These are phyloP conservation scores for Harlomillsia oculata DNA, from an alignment of 1,140 invertebrate species.

Conservation along the genomic window DNA sequence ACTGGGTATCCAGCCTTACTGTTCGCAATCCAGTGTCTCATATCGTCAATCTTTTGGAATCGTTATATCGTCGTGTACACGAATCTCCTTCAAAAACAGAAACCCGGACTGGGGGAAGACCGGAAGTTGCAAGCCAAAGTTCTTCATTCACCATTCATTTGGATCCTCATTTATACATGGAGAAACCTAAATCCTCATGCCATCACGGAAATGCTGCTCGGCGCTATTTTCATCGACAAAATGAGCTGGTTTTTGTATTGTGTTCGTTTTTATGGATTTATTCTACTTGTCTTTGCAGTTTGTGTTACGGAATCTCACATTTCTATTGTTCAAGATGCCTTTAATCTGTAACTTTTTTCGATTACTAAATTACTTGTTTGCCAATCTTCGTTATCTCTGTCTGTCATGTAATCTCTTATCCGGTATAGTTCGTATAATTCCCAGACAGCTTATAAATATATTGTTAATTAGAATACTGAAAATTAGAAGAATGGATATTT, in stretches of 20 bases:
- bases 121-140: conserved; percentile 36
- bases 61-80: conserved; percentile 67
- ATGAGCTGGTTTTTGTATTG: conserved; percentile 12
- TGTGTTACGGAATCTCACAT: no score
- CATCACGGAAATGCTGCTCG: conserved; percentile 59
- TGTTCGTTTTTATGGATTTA: no score
- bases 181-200: conserved; percentile 68
- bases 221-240: conserved; percentile 68
- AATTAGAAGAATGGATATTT: no score
- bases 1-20: conserved; percentile 53
- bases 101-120: conserved; percentile 40
- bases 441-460: no score
- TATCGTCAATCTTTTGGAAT: conserved; percentile 68
- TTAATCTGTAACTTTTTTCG: no score
- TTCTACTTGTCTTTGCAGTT: no score
- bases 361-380: no score
- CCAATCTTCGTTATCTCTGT: no score
- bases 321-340: no score
- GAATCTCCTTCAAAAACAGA: conserved; percentile 53
- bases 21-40: conserved; percentile 56
- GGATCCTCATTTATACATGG: conserved; percentile 63
- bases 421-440: no score
- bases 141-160: conserved; percentile 55
- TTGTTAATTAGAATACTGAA: no score
- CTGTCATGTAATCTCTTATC: no score